Conservation (phyloP, 1,140 invertebrate genomes). For the Drosophila teissieri region DNA sequence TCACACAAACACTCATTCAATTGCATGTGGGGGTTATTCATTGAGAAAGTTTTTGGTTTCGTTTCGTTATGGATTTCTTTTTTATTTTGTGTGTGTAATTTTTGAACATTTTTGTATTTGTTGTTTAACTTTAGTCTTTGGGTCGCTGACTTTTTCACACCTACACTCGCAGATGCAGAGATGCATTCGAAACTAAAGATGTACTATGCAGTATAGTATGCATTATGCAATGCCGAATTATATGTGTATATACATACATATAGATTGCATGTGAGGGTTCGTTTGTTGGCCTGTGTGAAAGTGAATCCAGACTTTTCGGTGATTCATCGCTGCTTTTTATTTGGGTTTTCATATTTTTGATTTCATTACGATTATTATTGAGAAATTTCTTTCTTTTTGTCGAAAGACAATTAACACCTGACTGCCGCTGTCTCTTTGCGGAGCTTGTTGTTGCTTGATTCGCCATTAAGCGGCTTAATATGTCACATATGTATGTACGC, state of each 20-base stretch:
- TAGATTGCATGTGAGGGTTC: constrained; percentile 31
- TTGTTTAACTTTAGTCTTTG: constrained; percentile 33
- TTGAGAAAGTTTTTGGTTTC: constrained; percentile 68
- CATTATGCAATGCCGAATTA: constrained; percentile 44
- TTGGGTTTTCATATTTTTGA: constrained; percentile 5
- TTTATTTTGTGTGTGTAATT: constrained; percentile 5
- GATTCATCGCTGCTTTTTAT: constrained; percentile 20
- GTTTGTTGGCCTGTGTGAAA: constrained; percentile 54
- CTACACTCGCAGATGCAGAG: constrained; percentile 12
- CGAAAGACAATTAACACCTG: constrained; percentile 64
- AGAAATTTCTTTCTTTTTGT: constrained; percentile 39
- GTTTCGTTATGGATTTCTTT: constrained; percentile 44
- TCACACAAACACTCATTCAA: constrained; percentile 38
- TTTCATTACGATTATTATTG: constrained; percentile 19
- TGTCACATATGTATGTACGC: constrained; percentile 30
- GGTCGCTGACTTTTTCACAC: constrained; percentile 61
- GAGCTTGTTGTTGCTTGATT: constrained; percentile 32
- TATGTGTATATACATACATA: constrained; percentile 6
- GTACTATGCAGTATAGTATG: neutral
- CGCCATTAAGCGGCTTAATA: constrained; percentile 71
- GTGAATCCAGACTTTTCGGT: constrained; percentile 37
- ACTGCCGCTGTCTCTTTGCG: constrained; percentile 46
- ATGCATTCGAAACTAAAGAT: constrained; percentile 22
- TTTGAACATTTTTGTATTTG: constrained; percentile 6
- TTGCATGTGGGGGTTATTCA: constrained; percentile 51